These are phyloP conservation scores for Cheumatopsyche charites DNA, from an alignment of 1,140 invertebrate genomes.

Conservation along the genomic window DNA sequence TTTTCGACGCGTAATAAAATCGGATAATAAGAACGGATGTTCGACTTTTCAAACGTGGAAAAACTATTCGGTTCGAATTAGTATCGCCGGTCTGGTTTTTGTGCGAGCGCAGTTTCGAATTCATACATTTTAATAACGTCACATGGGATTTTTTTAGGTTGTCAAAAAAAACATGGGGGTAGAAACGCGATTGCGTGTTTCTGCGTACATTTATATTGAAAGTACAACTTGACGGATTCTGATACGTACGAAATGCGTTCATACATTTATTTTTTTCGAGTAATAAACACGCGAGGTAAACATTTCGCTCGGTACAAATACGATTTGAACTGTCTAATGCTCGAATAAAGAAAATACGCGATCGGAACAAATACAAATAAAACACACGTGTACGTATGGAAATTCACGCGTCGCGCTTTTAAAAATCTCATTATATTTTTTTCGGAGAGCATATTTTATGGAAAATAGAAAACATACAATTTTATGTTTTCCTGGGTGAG, in stretches of 20 bases:
- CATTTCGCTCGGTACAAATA: conserved; percentile 9
- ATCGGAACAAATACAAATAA: neutral
- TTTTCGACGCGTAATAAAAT: no score
- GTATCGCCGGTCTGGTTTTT: no score
- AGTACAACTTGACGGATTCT: neutral
- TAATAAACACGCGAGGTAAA: conserved; percentile 16
- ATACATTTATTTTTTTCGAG: neutral
- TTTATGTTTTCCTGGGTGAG: neutral
- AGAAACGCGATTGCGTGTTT: conserved; percentile 23
- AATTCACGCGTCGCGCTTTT: no score
- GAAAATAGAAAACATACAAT: neutral
- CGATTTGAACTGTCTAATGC: neutral
- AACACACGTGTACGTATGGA: neutral
- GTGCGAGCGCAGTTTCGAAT: no score
- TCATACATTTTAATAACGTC: no score
- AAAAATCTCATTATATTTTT: no score
- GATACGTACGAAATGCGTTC: neutral
- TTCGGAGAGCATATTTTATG: neutral
- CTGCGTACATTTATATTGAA: neutral
- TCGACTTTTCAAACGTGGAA: no score
- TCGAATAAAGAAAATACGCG: neutral
- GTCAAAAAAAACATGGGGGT: neutral
- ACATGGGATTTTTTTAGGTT: no score
- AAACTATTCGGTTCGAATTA: no score
- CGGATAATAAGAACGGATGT: no score